A percentile compares a stretch with the other conserved stretches of the same genome.
phyloP scores from a whole-genome alignment of 2,888 invertebrate species.

The Ennomos quercinarius region DNA sequence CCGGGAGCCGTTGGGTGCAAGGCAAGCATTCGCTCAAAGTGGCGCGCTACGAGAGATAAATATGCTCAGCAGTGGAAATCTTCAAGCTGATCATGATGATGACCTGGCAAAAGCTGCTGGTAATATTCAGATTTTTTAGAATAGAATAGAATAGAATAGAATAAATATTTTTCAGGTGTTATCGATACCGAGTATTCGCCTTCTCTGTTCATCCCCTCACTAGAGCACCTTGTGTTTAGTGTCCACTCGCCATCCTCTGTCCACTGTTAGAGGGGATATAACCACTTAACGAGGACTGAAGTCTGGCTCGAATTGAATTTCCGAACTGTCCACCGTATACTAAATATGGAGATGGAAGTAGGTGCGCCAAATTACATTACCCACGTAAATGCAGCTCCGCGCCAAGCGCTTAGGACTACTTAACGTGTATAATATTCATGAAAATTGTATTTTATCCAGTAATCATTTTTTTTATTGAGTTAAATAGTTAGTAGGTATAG shows the following conservation, averaged over 20 bases:
- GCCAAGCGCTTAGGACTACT: slow-evolving; percentile 26
- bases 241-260: slow-evolving; percentile 69
- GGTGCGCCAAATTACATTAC: slow-evolving; percentile 39
- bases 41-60: too few relatives aligned
- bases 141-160: too few relatives aligned
- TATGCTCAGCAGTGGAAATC: too few relatives aligned
- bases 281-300: slow-evolving; percentile 82
- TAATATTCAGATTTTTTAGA: too few relatives aligned
- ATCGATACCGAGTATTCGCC: slow-evolving; percentile 3
- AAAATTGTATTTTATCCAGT: too few relatives aligned
- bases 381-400: slow-evolving; percentile 36
- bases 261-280: slow-evolving; percentile 74
- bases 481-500: too few relatives aligned
- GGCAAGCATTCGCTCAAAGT: too few relatives aligned
- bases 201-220: slow-evolving; percentile 23
- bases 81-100: too few relatives aligned
- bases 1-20: too few relatives aligned
- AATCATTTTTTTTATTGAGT: too few relatives aligned
- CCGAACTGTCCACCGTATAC: slow-evolving; percentile 57
- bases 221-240: slow-evolving; percentile 69
- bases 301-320: slow-evolving; percentile 81
- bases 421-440: not conserved
- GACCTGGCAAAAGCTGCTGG: too few relatives aligned
- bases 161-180: too few relatives aligned
- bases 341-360: slow-evolving; percentile 54